Conservation (phyloP, 2,888 invertebrate genomes). For the Trimorus sp. region DNA sequence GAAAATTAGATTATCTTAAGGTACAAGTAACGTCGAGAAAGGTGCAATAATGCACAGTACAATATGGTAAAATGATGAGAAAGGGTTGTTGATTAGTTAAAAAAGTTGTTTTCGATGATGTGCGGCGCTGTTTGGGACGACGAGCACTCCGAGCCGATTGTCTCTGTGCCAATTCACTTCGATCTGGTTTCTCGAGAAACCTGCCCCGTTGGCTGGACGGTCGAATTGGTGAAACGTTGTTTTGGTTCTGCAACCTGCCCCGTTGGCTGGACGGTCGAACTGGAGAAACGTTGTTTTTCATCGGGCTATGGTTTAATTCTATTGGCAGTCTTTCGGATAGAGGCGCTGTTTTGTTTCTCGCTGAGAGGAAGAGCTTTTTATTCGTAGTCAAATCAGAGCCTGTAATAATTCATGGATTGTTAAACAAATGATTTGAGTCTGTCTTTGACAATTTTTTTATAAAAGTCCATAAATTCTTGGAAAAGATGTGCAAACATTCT, state of each 20-base stretch:
- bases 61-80: constrained; percentile 17
- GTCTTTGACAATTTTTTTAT: no score
- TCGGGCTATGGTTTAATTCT: background rate
- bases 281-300: constrained; percentile 4
- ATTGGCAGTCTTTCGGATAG: constrained; percentile 51
- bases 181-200: constrained; percentile 42
- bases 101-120: constrained; percentile 59
- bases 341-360: constrained; percentile 76
- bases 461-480: no score
- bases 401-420: no score
- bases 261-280: constrained; percentile 37
- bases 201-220: constrained; percentile 34
- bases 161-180: background rate
- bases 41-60: background rate
- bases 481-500: no score
- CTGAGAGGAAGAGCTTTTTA: constrained; percentile 69
- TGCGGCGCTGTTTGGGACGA: constrained; percentile 64
- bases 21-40: no score
- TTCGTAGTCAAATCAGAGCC: no score
- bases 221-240: background rate
- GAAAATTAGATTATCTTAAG: no score
- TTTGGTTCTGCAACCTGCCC: no score
- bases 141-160: constrained; percentile 11
- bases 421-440: no score
- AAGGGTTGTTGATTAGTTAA: constrained; percentile 24